Evolutionary conservation across 2,888 invertebrate species (phyloP), one percentile per base, ranked within the genome.

Genomic region (Apotomis capreana): DNA sequence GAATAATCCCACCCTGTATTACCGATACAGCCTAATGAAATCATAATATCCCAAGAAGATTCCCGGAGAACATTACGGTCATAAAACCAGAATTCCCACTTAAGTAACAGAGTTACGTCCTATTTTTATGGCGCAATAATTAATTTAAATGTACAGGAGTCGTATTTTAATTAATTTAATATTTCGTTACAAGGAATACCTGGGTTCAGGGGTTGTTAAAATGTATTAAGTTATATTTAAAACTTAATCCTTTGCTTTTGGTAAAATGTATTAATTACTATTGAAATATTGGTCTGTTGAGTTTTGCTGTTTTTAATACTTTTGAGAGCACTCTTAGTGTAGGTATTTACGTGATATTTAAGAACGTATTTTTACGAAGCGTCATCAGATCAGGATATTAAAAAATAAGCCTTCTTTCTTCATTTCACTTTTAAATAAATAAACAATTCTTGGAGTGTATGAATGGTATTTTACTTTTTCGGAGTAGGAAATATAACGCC

Each of bases 71-170:
- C 75, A 74, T 73, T 74, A 69, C 63, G 54, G 75, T 68, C 75
- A 70, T 74, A 72, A 77, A 76, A 76, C 74, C 72, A 77, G 77
- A 62, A 36, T 68, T 58, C 44, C 40, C 58, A 62, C 71, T 68
- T 62, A 62, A 62, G 26, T 62, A 62, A 61, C 58, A 15, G 36
- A 52, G 36, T 72, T 63, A 63, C n/a, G 37, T 36, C 57, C 68
- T 59, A 63, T 68, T 68, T 72, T 72, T 68, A 72, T 37, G 63
- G 12, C 58, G 40, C 44, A 44, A 71, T 68, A 63, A 72, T 68
- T 72, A 68, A 72, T 68, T 72, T 58, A 54, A 72, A 72, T 68
- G 44, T 52, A 58, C 44, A 12, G 4, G 61, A 68, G 62, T 36
- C 68, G 36, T 68, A 63, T 63, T 68, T 52, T 63, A 71, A 71